Base-by-base conservation (phyloP, 53 echinoderm and acorn worm genomes). In the Astropecten irregularis region DNA sequence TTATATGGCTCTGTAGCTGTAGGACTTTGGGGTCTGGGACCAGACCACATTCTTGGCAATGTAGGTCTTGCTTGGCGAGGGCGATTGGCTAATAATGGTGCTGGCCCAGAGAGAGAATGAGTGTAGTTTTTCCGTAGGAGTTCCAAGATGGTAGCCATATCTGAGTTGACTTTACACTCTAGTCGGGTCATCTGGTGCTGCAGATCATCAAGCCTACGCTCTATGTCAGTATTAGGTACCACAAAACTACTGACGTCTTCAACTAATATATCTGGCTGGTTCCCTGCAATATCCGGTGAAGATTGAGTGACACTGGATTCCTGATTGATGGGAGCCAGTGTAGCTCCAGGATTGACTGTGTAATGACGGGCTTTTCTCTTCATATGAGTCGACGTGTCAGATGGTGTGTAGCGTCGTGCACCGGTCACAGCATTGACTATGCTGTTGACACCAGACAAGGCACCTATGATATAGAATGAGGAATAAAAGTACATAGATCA, bases 111-210 rank as follows among this genome's bases (percentile, higher is more conserved):
- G 67, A 74, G 81, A 63, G 81, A 73, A 23, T 88, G 89, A 16
- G 68, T 42, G 49, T 88, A 81, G 66, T 91, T 84, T 47, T 88
- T 69, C 54, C 89, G 86, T 18, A 96, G 92, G 21, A 93, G 83
- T 38, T 96, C 97, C 65, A 96, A 73, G 49, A 96, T 94, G 49
- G 97, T 89, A 68, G 92, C 89, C 92, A 96, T 96, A 73, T 96
- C 97, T 2, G 92, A 87, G 57, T 82, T 91, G 28, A 96, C 91
- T 72, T 94, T 94, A 33, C 87, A 89, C 66, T 96, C 97, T 32
- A 96, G 66, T 23, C 90, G 81, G 54, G 82, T 96, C 91, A 96
- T 90, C 82, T 96, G 97, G 18, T 87, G 87, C 81, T 96, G 97
- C 1, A 96, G 71, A 47, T 96, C 97, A 48, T 96, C 97, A 18